Percentiles rank a stretch among this genome's conserved stretches.
Evolutionary conservation across 2,888 invertebrate species (phyloP).

Genomic region (Lepas anatifera): DNA sequence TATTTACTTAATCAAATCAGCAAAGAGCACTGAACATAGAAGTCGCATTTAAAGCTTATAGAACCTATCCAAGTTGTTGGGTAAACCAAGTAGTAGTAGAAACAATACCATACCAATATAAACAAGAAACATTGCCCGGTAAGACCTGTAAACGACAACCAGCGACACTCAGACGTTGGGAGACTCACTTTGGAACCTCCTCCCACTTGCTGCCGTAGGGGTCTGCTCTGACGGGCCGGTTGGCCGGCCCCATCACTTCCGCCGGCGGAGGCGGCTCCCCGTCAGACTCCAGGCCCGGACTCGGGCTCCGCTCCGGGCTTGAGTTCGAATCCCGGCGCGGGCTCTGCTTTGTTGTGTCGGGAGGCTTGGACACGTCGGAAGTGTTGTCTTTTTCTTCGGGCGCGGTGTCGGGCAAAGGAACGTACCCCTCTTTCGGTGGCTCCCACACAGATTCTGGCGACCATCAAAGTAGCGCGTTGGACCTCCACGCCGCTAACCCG

Average conservation of each 20-base stretch:
- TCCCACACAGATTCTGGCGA: neutral
- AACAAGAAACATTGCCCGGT: no score
- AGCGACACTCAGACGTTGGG: no score
- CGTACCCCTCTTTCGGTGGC: neutral
- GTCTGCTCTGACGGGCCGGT: neutral
- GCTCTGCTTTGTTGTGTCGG: no score
- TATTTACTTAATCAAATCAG: neutral
- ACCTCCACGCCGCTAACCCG: no score
- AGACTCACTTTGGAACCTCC: neutral
- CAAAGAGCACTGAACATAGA: neutral
- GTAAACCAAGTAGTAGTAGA: no score
- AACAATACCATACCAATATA: no score
- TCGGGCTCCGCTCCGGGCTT: neutral
- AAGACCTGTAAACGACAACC: no score
- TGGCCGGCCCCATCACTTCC: neutral
- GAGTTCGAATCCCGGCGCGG: neutral
- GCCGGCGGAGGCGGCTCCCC: neutral
- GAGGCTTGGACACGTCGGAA: no score
- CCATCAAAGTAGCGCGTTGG: no score
- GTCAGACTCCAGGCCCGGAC: neutral
- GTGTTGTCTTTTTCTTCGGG: no score
- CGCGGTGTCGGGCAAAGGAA: neutral
- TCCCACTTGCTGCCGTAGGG: slow-evolving; percentile 1
- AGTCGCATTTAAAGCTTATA: no score
- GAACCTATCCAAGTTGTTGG: no score